These are phyloP conservation scores for Nebria salina DNA, from an alignment of 2,888 invertebrate species.

Conservation along the genomic window DNA sequence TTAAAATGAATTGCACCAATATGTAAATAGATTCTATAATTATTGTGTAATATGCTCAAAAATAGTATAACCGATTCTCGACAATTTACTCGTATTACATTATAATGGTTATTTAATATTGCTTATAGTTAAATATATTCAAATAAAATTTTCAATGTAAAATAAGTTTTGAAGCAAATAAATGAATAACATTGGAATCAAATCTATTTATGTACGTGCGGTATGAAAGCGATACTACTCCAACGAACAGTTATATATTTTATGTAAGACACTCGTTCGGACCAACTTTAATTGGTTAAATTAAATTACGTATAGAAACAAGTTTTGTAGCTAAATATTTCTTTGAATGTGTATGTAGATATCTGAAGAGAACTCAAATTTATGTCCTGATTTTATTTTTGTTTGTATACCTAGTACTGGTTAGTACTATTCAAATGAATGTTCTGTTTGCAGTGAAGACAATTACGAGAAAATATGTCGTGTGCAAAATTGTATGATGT, in stretches of 20 bases:
- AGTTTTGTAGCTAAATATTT: neutral
- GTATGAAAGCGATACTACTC: neutral
- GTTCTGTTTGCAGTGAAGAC: neutral
- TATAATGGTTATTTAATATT: too few species aligned
- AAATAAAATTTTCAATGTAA: too few species aligned
- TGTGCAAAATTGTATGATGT: neutral
- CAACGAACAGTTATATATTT: neutral
- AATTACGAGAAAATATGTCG: neutral
- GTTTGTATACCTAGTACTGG: neutral
- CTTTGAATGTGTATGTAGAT: neutral
- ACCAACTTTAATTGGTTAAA: neutral
- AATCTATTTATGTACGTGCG: neutral
- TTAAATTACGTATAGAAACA: neutral
- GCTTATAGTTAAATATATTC: too few species aligned
- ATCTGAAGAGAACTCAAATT: neutral
- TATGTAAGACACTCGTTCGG: neutral
- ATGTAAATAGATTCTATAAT: too few species aligned
- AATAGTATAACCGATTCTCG: too few species aligned
- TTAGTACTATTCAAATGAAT: neutral
- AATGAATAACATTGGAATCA: neutral
- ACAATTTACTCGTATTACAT: too few species aligned
- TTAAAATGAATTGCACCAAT: too few species aligned
- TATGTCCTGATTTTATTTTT: neutral
- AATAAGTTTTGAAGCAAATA: too few species aligned
- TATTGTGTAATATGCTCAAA: too few species aligned